These are phyloP conservation scores for Limenitis camilla DNA, from an alignment of 2,888 invertebrate genomes.

Conservation along the genomic window DNA sequence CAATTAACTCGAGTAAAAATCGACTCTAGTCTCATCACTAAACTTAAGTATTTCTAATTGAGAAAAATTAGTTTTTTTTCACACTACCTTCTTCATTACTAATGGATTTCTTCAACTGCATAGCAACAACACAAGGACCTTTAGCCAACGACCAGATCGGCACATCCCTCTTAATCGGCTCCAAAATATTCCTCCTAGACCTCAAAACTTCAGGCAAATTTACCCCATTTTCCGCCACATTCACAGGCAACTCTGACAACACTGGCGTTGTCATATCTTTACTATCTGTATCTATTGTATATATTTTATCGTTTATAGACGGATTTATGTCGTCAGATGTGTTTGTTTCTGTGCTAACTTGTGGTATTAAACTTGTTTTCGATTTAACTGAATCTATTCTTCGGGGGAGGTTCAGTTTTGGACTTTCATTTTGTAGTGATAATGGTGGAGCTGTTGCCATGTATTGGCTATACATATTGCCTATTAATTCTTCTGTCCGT, in stretches of 20 bases:
- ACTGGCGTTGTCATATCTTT: constrained; percentile 29
- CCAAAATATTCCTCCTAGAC: constrained; percentile 56
- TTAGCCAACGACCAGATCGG: constrained; percentile 67
- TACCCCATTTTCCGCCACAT: constrained; percentile 25
- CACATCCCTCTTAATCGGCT: constrained; percentile 56
- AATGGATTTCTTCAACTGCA: constrained; percentile 43
- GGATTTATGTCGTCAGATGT: constrained; percentile 61
- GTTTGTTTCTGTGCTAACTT: constrained; percentile 62
- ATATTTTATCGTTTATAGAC: constrained; percentile 37
- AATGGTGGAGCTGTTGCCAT: constrained; percentile 63
- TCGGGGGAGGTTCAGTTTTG: constrained; percentile 47
- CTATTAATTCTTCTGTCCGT: constrained; percentile 77
- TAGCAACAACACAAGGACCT: constrained; percentile 56
- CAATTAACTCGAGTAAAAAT: too few relatives aligned
- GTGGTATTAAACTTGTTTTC: constrained; percentile 40
- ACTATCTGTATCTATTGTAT: constrained; percentile 56
- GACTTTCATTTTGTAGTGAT: constrained; percentile 45
- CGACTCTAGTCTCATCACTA: too few relatives aligned
- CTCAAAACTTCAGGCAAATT: constrained; percentile 52
- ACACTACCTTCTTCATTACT: constrained; percentile 30
- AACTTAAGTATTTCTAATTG: too few relatives aligned
- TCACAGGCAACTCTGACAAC: constrained; percentile 35
- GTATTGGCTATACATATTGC: constrained; percentile 70
- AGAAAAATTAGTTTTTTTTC: too few relatives aligned
- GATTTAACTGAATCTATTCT: constrained; percentile 42